Conservation (phyloP, 2,888 invertebrate genomes). For the Thereva unica region DNA sequence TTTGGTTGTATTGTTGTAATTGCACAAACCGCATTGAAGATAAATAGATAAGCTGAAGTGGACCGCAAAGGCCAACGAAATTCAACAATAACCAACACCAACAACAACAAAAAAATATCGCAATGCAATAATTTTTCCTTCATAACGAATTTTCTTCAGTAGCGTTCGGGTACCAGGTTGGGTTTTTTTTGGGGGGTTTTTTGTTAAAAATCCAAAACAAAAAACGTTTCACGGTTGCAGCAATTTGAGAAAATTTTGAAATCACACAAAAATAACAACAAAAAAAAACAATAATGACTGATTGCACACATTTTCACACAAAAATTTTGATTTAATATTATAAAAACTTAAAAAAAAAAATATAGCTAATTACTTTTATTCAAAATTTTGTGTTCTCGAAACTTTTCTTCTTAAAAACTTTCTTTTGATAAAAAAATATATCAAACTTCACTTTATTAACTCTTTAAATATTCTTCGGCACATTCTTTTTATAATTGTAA, state of each 20-base stretch:
- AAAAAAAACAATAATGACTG: constrained; percentile 27
- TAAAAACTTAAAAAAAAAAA: background rate
- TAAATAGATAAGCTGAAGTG: constrained; percentile 29
- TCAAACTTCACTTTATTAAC: constrained; percentile 2
- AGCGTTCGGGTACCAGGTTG: too few relatives aligned
- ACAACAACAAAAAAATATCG: too few relatives aligned
- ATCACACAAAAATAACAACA: background rate
- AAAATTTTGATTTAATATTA: background rate
- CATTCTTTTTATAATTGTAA: constrained; percentile 1
- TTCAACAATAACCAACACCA: constrained; percentile 9
- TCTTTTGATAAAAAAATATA: constrained; percentile 11
- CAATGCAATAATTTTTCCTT: too few relatives aligned
- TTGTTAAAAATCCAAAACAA: too few relatives aligned
- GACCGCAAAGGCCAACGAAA: constrained; percentile 22
- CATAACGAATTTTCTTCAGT: too few relatives aligned
- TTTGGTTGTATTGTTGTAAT: constrained; percentile 22
- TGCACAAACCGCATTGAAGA: constrained; percentile 24
- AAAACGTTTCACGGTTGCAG: constrained; percentile 1
- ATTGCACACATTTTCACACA: constrained; percentile 15
- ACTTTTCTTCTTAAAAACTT: background rate
- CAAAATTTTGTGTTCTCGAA: background rate
- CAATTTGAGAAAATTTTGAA: background rate
- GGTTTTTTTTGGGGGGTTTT: too few relatives aligned
- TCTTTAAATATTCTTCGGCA: constrained; percentile 7
- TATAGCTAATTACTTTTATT: constrained; percentile 9